phyloP scores from a whole-genome alignment of 1,140 invertebrate genomes.

The Gonatopus flavifemur region DNA sequence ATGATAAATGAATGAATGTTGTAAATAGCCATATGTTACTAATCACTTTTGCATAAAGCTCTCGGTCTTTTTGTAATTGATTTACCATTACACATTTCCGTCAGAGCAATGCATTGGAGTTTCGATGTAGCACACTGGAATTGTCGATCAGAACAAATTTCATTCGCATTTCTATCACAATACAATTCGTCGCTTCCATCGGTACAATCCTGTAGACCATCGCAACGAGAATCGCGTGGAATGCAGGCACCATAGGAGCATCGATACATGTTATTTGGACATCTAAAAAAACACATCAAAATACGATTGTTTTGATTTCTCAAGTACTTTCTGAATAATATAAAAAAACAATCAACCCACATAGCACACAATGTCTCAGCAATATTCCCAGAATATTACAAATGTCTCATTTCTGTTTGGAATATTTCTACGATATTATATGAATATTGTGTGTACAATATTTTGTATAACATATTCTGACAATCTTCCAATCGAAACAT shows the following conservation, averaged over 20 bases:
- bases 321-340: no score
- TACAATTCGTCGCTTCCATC: constrained; percentile 62
- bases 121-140: constrained; percentile 26
- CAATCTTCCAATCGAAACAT: no score
- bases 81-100: constrained; percentile 47
- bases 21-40: no score
- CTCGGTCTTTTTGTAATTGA: constrained; percentile 1
- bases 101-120: constrained; percentile 31
- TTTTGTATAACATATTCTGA: no score
- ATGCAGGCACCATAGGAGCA: constrained; percentile 63
- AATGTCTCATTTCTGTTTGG: no score
- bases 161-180: constrained; percentile 19
- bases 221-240: constrained; percentile 54
- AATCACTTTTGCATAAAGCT: no score
- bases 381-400: not conserved
- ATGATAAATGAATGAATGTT: no score
- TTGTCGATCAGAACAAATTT: constrained; percentile 28
- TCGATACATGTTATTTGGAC: constrained; percentile 46
- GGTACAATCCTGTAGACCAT: constrained; percentile 62
- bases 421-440: no score
- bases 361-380: not conserved
- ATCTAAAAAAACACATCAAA: constrained; percentile 27
- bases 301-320: no score
- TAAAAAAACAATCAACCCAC: no score
- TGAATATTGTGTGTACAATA: no score